Conservation (phyloP, 1,140 invertebrate genomes). For the Drosophila watanabei region DNA sequence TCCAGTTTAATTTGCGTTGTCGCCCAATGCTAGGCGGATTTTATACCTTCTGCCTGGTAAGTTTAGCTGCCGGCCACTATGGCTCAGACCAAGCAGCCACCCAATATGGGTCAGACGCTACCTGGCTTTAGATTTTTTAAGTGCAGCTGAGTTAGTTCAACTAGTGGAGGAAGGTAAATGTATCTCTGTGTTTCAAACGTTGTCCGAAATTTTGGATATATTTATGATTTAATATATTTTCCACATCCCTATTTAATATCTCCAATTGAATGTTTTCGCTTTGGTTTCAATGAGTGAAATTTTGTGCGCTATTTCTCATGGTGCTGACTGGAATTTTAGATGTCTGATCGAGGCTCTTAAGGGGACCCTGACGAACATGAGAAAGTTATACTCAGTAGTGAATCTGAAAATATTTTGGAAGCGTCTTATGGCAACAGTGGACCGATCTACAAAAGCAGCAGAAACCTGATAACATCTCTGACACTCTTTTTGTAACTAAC, state of each 20-base stretch:
- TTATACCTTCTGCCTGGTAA: too few relatives aligned
- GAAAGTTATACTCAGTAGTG: conserved; percentile 15
- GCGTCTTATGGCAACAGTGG: conserved; percentile 90
- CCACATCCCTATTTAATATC: too few relatives aligned
- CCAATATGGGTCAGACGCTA: too few relatives aligned
- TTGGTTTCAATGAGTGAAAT: conserved; percentile 61
- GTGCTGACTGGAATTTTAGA: not conserved
- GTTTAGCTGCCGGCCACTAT: too few relatives aligned
- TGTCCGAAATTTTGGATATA: too few relatives aligned
- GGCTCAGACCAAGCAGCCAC: too few relatives aligned
- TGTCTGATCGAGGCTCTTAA: conserved; percentile 12
- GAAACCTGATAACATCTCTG: conserved; percentile 41
- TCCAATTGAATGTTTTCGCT: not conserved
- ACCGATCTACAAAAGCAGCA: conserved; percentile 86
- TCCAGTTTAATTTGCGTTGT: not conserved
- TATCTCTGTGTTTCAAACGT: too few relatives aligned
- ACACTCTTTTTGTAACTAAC: conserved; percentile 53
- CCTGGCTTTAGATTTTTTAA: too few relatives aligned
- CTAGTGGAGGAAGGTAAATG: too few relatives aligned
- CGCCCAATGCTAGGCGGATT: not conserved
- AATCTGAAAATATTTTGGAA: conserved; percentile 85
- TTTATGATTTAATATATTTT: too few relatives aligned
- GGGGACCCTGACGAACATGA: conserved; percentile 36
- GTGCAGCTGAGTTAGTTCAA: too few relatives aligned
- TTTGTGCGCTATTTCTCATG: conserved; percentile 45